Evolutionary conservation across 2,797 vertebrate genomes (phyloP), one percentile per base, ranked within the genome.

Genomic region (Sardinella longiceps): DNA sequence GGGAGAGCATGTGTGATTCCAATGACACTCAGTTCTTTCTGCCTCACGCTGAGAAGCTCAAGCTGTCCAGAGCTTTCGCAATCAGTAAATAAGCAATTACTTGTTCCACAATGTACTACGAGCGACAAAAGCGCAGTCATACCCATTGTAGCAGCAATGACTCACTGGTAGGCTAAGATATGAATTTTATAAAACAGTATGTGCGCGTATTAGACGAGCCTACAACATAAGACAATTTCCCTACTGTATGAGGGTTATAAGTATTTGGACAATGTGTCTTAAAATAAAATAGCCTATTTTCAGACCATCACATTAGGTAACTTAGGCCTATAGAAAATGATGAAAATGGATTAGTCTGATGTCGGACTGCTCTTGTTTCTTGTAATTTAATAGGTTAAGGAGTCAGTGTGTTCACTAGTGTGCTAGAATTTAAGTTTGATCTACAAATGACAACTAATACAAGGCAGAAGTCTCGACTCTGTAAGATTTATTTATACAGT

Each of bases 1-100:
- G 70, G 70, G 70, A 43, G 70, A 77, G 37, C 70, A 70, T 33
- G 28, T 70, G 63, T 30, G 28, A 70, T 70, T 43, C 70, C 70
- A 77, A 9, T 77, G 70, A 43, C 18, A 39, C 43, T 5, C 70
- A 37, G 66, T 20, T 37, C 30, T 74, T 74, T 39, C 60, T 20
- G 33, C 66, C 33, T 74, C 15, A 74, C 18, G 63, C 63, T 20
- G 66, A 74, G 66, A 66, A 37, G 66, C 66, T 74, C 18, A 18
- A 7, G 70, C 15, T 39, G 33, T 37, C 33, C 37, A 39, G 37
- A 18, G 70, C 66, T 77, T 77, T 77, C 70, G 70, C 33, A 77
- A 39, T 43, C 33, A 23, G 30, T 70, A 18, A 14, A 28, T 5
- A 70, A 18, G 2, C 70, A 39, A 33, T 77, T 77, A 43, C 37